These are phyloP conservation scores for Bombyx huttoni DNA, from an alignment of 2,888 invertebrate species.

Conservation along the genomic window DNA sequence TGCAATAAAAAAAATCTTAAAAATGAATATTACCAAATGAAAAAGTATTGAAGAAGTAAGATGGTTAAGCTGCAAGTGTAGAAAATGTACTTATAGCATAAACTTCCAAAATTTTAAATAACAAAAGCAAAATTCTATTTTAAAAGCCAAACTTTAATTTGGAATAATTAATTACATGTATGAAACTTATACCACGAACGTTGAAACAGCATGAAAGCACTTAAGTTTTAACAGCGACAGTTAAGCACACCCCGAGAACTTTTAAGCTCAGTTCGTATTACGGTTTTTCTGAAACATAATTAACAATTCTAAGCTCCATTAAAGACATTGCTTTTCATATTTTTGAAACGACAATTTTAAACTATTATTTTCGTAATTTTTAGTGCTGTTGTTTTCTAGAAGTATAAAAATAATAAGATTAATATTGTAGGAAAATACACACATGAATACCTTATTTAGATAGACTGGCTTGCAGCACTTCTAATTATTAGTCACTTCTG, in stretches of 20 bases:
- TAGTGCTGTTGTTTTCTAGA: not conserved
- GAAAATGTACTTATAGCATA: too few relatives aligned
- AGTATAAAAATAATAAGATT: not conserved
- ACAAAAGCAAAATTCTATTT: not conserved
- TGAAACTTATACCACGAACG: not conserved
- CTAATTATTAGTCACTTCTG: too few relatives aligned
- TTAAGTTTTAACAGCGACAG: slow-evolving; percentile 22
- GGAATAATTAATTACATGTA: not conserved
- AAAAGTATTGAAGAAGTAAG: too few relatives aligned
- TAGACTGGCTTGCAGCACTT: too few relatives aligned
- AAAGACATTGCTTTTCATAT: slow-evolving; percentile 37
- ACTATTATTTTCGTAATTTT: slow-evolving; percentile 19
- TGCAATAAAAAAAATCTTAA: too few relatives aligned
- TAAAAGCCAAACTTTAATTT: not conserved
- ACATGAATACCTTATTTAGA: too few relatives aligned
- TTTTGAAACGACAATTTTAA: slow-evolving; percentile 27
- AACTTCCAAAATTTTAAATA: too few relatives aligned
- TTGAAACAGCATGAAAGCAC: not conserved
- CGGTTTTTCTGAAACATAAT: slow-evolving; percentile 35
- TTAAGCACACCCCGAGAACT: slow-evolving; percentile 27
- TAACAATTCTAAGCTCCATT: slow-evolving; percentile 38
- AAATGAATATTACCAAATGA: too few relatives aligned
- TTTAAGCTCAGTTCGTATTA: slow-evolving; percentile 20
- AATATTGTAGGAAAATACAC: too few relatives aligned
- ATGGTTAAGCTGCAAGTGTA: too few relatives aligned